phyloP scores from a whole-genome alignment of 2,888 invertebrate species.

The Gisinianus flammeolus region DNA sequence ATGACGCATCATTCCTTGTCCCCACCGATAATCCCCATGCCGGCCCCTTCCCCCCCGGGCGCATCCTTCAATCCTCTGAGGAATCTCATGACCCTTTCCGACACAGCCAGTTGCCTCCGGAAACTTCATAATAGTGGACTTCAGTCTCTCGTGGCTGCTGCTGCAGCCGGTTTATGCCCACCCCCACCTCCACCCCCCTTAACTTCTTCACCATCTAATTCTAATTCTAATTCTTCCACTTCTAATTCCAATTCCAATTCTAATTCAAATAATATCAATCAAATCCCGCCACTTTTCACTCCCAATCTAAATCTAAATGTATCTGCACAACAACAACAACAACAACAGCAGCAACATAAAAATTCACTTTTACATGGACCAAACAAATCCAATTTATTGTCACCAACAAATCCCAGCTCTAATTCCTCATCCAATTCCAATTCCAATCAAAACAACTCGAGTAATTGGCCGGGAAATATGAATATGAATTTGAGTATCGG shows the following conservation, averaged over 20 bases:
- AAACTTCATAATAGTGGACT: constrained; percentile 51
- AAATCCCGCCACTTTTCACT: neutral
- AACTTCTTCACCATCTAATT: constrained; percentile 8
- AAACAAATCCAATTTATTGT: too few species aligned
- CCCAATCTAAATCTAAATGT: neutral
- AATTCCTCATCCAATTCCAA: neutral
- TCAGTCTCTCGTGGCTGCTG: constrained; percentile 43
- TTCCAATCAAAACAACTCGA: neutral
- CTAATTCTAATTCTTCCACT: neutral
- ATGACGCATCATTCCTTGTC: constrained; percentile 35
- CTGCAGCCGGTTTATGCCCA: constrained; percentile 39
- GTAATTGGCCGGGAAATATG: constrained; percentile 13
- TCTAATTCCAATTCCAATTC: neutral
- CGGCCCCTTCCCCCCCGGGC: constrained; percentile 52
- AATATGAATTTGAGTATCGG: constrained; percentile 17
- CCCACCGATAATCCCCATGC: constrained; percentile 53
- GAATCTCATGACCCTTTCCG: constrained; percentile 67
- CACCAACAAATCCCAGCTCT: constrained; percentile 30
- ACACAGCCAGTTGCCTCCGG: constrained; percentile 61
- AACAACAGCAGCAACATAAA: constrained; percentile 28
- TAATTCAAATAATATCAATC: too few species aligned
- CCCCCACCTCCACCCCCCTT: constrained; percentile 5
- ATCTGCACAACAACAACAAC: neutral
- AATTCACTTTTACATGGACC: too few species aligned
- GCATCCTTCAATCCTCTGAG: constrained; percentile 61